Percentiles rank a stretch among this genome's conserved stretches.
These are phyloP conservation scores for Ascidia mentula DNA, from an alignment of 23 tunicate species.

Conservation along the genomic window DNA sequence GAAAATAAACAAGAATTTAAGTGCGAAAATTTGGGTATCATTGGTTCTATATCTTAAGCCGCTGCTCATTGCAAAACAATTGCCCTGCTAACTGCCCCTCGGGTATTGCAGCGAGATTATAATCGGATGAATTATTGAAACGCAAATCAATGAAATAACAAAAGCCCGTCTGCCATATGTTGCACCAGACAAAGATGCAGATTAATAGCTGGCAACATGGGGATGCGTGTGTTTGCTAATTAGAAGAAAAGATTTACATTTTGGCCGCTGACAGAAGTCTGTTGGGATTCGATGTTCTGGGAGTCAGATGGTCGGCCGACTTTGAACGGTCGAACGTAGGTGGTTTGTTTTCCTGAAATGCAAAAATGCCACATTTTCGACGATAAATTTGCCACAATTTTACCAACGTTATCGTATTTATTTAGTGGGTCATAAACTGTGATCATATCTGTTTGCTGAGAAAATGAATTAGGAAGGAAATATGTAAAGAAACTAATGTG, in stretches of 20 bases:
- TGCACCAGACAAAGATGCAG: not conserved
- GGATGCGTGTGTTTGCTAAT: not conserved
- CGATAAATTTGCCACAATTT: no score
- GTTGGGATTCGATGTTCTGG: not conserved
- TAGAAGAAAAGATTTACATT: not conserved
- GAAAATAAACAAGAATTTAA: no score
- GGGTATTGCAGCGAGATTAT: not conserved
- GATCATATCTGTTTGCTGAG: no score
- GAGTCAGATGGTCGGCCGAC: not conserved
- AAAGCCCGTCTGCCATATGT: not conserved
- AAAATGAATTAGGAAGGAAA: no score
- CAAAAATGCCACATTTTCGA: no score
- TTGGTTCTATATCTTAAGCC: not conserved
- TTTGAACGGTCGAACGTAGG: not conserved
- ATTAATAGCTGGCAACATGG: not conserved
- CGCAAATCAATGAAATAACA: not conserved
- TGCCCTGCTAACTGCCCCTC: not conserved
- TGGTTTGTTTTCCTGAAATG: not conserved
- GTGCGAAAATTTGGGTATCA: no score
- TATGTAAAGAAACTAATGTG: no score
- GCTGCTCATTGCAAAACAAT: not conserved
- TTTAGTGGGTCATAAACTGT: no score
- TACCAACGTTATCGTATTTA: no score
- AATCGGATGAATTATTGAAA: not conserved
- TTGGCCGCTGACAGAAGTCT: not conserved